Base-by-base conservation (phyloP, 2,797 vertebrate species). In the Poeciliopsis presidionis region DNA sequence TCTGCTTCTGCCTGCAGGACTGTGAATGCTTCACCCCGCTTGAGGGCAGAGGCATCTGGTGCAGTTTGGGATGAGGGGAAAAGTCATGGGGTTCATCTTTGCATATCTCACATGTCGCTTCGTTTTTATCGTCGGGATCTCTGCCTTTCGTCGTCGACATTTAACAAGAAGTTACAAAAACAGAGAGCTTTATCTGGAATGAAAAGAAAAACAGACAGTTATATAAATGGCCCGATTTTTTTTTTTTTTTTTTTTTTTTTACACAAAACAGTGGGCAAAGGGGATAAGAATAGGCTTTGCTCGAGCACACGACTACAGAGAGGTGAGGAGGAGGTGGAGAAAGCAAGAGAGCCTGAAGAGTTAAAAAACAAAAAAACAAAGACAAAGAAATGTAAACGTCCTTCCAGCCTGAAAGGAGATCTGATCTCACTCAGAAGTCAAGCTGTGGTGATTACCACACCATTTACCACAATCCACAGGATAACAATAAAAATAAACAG, bases 391-490 rank as follows among this genome's bases (percentile, higher is more conserved):
- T 87, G 86, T 89, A 89, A 92, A 90, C 73, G 33, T 90, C 73
- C 86, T 83, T 91, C 86, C 59, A 77, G 57, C 86, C 85, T 76
- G 82, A 76, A 82, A 76, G 28, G 69, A 25, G 25, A 70, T 46
- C 77, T 79, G 75, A 79, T 77, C 71, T 73, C 76, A 67, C 69
- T 80, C 82, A 89, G 82, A 85, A 78, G 82, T 83, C 81, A 88
- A 91, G 83, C 93, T 87, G 79, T 85, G 93, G 92, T 82, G 90
- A 89, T 83, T 87, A 90, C 91, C 89, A 86, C 82, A 86, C 86
- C 83, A 88, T 87, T 82, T 77, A 92, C 77, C 89, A 89, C 90
- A 89, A 94, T 90, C 94, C 93, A 94, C 91, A 94, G 77, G 81
- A 76, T 85, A 74, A 88, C 87, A 61, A 88, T 82, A 82, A 69